phyloP scores from a whole-genome alignment of 2,888 invertebrate genomes.

The Chymomyza fuscimana region DNA sequence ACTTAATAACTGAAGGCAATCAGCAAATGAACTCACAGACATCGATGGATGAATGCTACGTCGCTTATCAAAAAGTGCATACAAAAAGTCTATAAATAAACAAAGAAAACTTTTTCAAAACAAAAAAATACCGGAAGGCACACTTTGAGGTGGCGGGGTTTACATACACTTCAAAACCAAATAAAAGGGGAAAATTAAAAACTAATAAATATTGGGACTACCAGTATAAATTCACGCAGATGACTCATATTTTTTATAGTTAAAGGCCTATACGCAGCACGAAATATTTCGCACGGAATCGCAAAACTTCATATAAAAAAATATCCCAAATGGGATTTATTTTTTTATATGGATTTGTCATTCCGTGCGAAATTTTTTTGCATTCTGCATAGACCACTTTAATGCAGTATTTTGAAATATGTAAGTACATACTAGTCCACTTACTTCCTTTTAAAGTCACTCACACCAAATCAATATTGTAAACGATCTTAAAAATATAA shows the following conservation, averaged over 20 bases:
- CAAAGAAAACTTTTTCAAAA: neutral
- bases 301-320: no score
- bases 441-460: no score
- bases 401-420: no score
- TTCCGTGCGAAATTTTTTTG: no score
- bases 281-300: no score
- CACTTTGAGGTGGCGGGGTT: neutral
- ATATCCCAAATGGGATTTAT: no score
- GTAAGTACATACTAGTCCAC: no score
- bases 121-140: neutral
- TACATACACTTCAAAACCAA: conserved; percentile 2
- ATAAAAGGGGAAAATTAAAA: conserved; percentile 15
- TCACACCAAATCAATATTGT: no score
- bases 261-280: no score
- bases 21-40: conserved; percentile 44
- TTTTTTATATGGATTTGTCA: no score
- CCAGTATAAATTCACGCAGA: neutral
- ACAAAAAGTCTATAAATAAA: conserved; percentile 20
- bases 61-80: conserved; percentile 49
- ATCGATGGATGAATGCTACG: conserved; percentile 29
- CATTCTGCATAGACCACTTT: no score
- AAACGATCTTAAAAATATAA: no score
- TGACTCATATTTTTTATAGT: neutral
- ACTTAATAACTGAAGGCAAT: conserved; percentile 41
- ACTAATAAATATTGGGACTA: neutral